Evolutionary conservation across 2,797 vertebrate species (phyloP), one percentile per base, ranked within the genome.

Genomic region (Crypturellus tataupa): DNA sequence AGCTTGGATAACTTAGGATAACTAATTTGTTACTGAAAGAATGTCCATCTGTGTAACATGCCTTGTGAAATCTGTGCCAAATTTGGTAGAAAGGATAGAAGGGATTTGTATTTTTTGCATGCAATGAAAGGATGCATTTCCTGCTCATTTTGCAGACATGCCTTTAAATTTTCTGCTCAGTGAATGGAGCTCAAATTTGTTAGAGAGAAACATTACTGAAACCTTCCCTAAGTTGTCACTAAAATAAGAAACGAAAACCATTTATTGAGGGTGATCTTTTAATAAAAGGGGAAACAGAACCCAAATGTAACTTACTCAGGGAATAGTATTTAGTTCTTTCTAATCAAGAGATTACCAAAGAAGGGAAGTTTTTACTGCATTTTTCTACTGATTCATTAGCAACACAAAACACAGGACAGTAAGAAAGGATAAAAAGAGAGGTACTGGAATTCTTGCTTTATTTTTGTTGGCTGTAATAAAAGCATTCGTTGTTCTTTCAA

Each of bases 21-120:
- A 64, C 29, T 87, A 64, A 87, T 85, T 85, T 82, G 47, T 18
- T 92, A 90, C 90, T 85, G 68, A 73, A 95, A 87, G 53, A 80
- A 67, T 64, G 68, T 89, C 81, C 81, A 65, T 92, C 79, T 92
- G 89, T 68, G 31, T 85, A 83, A 71, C 75, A 77, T 47, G 44
- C 53, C 89, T 92, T 80, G 35, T 68, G 77, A 94, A 85, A 82
- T 64, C 47, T 27, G 78, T 80, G 64, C 79, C 91, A 96, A 89
- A 71, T 89, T 71, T 60, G 47, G 46, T 67, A 80, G 64, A 80
- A 92, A 92, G 44, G 46, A 90, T 64, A 80, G 64, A 80, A 92
- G 89, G 44, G 46, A 90, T 85, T 35, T 35, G 44, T 71, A 53
- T 35, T 94, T 90, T 77, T 77, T 77, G 64, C 84, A 80, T 39